Evolutionary conservation across 1,140 invertebrate genomes (phyloP).

Genomic region (Micrasema longulum): DNA sequence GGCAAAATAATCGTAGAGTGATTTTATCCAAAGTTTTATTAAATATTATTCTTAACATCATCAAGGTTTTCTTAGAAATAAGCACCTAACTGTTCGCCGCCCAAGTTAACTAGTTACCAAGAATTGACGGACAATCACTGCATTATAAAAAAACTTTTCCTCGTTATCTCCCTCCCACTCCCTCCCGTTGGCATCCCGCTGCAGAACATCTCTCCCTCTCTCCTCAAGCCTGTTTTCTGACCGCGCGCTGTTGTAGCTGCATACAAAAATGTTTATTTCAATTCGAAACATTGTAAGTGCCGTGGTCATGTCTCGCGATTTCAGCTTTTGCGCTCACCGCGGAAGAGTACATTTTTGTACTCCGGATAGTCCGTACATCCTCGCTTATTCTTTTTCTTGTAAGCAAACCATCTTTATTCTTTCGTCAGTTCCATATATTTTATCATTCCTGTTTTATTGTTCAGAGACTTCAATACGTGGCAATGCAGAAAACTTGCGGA

Average conservation of each 20-base stretch:
- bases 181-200: neutral
- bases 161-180: slow-evolving; percentile 8
- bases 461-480: slow-evolving; percentile 41
- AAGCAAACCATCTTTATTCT: slow-evolving; percentile 14
- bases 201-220: slow-evolving; percentile 12
- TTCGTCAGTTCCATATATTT: too few relatives aligned
- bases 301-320: neutral
- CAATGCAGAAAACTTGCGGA: slow-evolving; percentile 24
- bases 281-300: neutral
- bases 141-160: slow-evolving; percentile 29
- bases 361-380: slow-evolving; percentile 2
- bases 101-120: too few relatives aligned
- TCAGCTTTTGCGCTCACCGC: neutral
- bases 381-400: slow-evolving; percentile 1
- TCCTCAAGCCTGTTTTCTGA: slow-evolving; percentile 31
- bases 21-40: too few relatives aligned
- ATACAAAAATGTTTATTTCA: slow-evolving; percentile 25
- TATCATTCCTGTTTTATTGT: neutral
- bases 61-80: too few relatives aligned
- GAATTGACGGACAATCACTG: slow-evolving; percentile 16
- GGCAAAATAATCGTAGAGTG: too few relatives aligned
- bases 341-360: slow-evolving; percentile 3
- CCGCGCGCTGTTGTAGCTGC: slow-evolving; percentile 29
- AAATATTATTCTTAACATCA: too few relatives aligned
- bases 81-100: too few relatives aligned